A percentile compares a stretch with the other conserved stretches of the same genome.
Conservation (phyloP, 2,113 vertebrate species). For the Sylvia atricapilla region DNA sequence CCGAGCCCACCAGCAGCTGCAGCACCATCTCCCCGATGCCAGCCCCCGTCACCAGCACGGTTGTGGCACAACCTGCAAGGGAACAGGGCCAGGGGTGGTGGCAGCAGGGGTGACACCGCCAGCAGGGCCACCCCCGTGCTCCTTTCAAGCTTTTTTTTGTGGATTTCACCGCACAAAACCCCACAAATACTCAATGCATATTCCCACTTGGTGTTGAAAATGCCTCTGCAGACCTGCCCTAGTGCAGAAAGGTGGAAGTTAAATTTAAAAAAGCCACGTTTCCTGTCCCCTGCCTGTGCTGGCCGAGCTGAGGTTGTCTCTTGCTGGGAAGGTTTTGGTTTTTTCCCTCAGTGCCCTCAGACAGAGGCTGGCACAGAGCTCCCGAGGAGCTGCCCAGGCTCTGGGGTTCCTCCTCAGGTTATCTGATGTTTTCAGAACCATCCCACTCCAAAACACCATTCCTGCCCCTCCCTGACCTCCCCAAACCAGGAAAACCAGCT, state of each 20-base stretch:
- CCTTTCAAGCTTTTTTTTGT: neutral
- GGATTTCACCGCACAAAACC: accelerated
- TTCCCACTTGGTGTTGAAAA: accelerated
- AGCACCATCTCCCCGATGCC: slow-evolving; percentile 91
- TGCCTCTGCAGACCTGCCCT: neutral
- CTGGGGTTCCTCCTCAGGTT: accelerated
- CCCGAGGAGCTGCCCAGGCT: neutral
- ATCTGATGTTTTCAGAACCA: neutral
- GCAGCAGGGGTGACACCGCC: neutral
- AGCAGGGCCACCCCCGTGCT: neutral
- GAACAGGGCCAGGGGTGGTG: neutral
- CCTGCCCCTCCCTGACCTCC: neutral
- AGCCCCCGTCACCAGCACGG: slow-evolving; percentile 90
- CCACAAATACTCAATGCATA: accelerated
- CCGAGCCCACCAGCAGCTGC: slow-evolving; percentile 89
- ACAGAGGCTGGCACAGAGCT: neutral
- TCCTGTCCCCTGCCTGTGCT: neutral
- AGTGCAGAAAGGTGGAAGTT: neutral
- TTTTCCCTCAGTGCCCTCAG: neutral
- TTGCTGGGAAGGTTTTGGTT: neutral
- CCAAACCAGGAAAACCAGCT: neutral
- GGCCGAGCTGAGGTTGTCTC: neutral
- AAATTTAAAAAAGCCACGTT: accelerated
- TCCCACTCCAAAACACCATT: neutral
- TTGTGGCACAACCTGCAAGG: slow-evolving; percentile 88